phyloP scores from a whole-genome alignment of 1,140 invertebrate genomes.

The Callitettix versicolor region DNA sequence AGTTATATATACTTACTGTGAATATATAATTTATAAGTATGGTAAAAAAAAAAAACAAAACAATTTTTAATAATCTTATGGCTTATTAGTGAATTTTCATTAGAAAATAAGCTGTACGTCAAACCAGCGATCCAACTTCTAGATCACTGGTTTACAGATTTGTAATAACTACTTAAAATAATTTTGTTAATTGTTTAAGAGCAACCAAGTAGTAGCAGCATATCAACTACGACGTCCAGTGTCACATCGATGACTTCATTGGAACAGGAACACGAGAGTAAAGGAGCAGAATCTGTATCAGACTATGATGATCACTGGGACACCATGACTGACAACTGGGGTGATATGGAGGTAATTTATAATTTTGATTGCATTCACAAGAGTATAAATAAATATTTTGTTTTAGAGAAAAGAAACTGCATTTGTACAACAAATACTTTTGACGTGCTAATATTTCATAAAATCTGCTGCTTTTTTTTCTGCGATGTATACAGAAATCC shows the following conservation, averaged over 20 bases:
- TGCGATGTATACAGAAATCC: no score
- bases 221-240: conserved; percentile 73
- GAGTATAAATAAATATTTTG: not conserved
- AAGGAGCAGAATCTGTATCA: conserved; percentile 50
- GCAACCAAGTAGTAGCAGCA: conserved; percentile 66
- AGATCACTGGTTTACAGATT: no score
- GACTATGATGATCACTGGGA: conserved; percentile 83
- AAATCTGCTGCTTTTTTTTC: no score
- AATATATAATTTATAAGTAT: no score
- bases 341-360: conserved; percentile 60
- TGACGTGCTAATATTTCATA: no score
- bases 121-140: not conserved
- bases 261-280: conserved; percentile 57
- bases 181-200: conserved; percentile 37
- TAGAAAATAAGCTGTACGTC: conserved; percentile 14
- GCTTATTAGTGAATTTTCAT: no score
- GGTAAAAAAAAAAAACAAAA: no score
- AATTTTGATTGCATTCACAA: no score
- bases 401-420: not conserved
- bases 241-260: conserved; percentile 74
- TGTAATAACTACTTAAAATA: no score
- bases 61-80: no score
- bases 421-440: not conserved
- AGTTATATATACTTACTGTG: no score
- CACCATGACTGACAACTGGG: conserved; percentile 61